Conservation (phyloP, 2,113 vertebrate species). For the Acinonyx jubatus region DNA sequence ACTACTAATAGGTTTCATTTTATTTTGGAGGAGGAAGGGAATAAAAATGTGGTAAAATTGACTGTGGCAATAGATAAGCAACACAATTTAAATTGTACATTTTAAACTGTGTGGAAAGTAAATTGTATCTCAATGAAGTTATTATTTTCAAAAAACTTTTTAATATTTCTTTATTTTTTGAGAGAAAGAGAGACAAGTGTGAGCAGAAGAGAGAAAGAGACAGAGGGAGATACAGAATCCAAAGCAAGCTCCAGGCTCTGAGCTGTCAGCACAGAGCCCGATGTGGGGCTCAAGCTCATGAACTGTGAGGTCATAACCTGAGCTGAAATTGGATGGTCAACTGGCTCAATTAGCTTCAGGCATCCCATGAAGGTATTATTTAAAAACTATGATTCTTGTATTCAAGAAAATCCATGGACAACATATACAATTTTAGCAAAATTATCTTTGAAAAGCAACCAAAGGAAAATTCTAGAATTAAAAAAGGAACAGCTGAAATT, state of each 20-base stretch:
- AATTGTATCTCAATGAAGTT: not conserved
- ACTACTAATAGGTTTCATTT: not conserved
- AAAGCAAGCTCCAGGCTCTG: too few species aligned
- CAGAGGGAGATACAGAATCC: too few species aligned
- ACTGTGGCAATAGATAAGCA: not conserved
- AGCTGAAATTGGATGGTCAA: too few species aligned
- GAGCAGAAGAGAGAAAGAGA: too few species aligned
- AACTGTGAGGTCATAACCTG: too few species aligned
- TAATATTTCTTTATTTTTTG: too few species aligned
- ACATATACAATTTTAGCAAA: not conserved
- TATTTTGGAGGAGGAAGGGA: not conserved
- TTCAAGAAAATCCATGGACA: not conserved
- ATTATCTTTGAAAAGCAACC: not conserved
- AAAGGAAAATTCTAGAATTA: slow-evolving; percentile 1
- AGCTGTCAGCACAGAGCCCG: too few species aligned
- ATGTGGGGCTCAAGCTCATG: too few species aligned
- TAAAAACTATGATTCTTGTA: not conserved
- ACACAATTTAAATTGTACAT: not conserved
- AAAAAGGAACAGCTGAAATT: not conserved
- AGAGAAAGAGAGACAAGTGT: too few species aligned
- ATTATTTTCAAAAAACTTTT: not conserved
- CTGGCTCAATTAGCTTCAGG: too few species aligned
- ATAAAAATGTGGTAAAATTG: not conserved
- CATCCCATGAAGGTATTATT: not conserved
- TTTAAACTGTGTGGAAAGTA: not conserved